Evolutionary conservation across 2,888 invertebrate genomes (phyloP).

Genomic region (Cremastobaeus sp.): DNA sequence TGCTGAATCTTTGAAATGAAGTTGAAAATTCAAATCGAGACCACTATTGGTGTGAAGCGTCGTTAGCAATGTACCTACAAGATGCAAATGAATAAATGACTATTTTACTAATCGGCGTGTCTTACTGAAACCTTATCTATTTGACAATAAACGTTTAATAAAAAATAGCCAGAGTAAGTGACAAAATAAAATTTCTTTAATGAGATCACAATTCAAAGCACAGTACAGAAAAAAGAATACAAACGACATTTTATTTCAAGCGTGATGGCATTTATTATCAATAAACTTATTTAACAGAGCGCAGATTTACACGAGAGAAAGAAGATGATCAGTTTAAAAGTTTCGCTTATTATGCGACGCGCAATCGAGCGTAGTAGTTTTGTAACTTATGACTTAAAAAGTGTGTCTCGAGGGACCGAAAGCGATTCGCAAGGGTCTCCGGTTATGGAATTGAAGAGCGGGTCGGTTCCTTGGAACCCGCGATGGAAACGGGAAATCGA

Average conservation of each 20-base stretch:
- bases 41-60: no score
- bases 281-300: slow-evolving; percentile 78
- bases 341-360: slow-evolving; percentile 71
- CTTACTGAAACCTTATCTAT: no score
- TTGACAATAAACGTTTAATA: neutral
- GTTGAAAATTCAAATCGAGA: no score
- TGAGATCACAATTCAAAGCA: slow-evolving; percentile 28
- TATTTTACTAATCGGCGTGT: no score
- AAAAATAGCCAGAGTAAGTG: slow-evolving; percentile 14
- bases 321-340: slow-evolving; percentile 68
- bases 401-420: slow-evolving; percentile 68
- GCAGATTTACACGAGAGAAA: slow-evolving; percentile 77
- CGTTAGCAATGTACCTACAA: no score
- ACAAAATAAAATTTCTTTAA: slow-evolving; percentile 34
- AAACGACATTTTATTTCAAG: slow-evolving; percentile 72
- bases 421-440: slow-evolving; percentile 66
- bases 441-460: neutral
- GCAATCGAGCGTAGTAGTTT: slow-evolving; percentile 70
- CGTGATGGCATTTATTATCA: slow-evolving; percentile 79
- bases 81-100: no score
- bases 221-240: slow-evolving; percentile 49
- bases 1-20: no score
- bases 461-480: neutral
- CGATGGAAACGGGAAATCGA: slow-evolving; percentile 26
- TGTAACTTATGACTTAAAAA: slow-evolving; percentile 73